Evolutionary conservation across 2,888 invertebrate genomes (phyloP), one percentile per base, ranked within the genome.

Genomic region (Polyploca ridens): DNA sequence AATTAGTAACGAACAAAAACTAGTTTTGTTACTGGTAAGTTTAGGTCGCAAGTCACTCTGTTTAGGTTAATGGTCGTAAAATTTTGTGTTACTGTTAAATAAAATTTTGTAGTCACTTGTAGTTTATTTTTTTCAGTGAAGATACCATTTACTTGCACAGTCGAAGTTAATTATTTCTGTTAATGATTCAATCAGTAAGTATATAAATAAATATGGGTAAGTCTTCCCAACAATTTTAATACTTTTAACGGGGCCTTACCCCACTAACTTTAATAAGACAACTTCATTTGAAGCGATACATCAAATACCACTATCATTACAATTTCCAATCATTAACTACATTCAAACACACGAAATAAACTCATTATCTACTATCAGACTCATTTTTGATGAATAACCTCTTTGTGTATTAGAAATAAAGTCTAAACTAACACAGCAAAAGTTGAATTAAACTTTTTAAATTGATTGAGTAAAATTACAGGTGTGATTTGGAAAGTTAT

Each of bases 291-390:
- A 49, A 62, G 33, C 16, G 59, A 59, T 61, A 41, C 61, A 19
- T 61, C 61, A 54, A 27, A 19, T 10, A 54, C 4, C 62, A 64
- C 68, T 66, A 68, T 73, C 38, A 73, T 66, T 73, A 68, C 57
- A 62, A 61, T 64, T 62, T 69, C 58, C 58, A n/a, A 66, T 66
- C 63, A 70, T 77, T 74, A 71, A 60, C 19, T 62, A 66, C 49
- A 65, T 68, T 69, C 62, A 67, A 69, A 70, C 67, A 72, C 87
- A 87, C 83, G 87, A 68, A 84, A 87, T 85, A 78, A 70, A 83
- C 87, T 81, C 87, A 85, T 87, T 84, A 86, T 63, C 8, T 54
- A 64, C 13, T 63, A 68, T 41, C 13, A 19, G 27, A 44, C 2
- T 27, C 27, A 27, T 27, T 27, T 27, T 27, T 27, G 27, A 1